Conservation (phyloP, 2,797 vertebrate genomes). For the Gorsachius magnificus region DNA sequence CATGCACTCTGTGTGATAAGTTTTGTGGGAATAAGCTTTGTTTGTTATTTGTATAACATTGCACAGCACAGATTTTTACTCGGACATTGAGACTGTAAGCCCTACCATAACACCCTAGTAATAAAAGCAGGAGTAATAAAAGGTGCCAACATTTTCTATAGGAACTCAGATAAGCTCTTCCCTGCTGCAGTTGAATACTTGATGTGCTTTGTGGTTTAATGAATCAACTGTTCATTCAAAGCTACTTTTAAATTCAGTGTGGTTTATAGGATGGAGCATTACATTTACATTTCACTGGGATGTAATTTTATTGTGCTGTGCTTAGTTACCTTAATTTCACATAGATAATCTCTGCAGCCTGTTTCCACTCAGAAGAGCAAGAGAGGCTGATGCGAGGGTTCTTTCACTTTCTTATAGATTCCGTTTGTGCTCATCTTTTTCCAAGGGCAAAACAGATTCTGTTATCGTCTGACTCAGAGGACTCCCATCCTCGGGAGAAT, state of each 20-base stretch:
- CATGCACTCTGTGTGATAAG: background rate
- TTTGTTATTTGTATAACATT: background rate
- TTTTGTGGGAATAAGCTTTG: background rate
- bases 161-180: background rate
- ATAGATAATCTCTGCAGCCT: background rate
- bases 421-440: constrained; percentile 23
- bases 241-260: constrained; percentile 9
- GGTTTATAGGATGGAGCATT: background rate
- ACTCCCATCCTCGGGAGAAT: constrained; percentile 59
- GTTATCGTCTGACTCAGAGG: constrained; percentile 66
- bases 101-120: background rate
- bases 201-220: background rate
- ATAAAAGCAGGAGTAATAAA: background rate
- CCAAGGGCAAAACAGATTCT: constrained; percentile 76
- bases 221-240: background rate
- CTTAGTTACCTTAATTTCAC: background rate
- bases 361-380: background rate
- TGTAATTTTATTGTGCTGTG: background rate
- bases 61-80: background rate
- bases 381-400: background rate
- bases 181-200: background rate
- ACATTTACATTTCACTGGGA: background rate
- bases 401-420: constrained; percentile 32
- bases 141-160: background rate
- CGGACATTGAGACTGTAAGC: background rate